phyloP scores from a whole-genome alignment of 2,797 vertebrate genomes.

The Onychomys torridus region DNA sequence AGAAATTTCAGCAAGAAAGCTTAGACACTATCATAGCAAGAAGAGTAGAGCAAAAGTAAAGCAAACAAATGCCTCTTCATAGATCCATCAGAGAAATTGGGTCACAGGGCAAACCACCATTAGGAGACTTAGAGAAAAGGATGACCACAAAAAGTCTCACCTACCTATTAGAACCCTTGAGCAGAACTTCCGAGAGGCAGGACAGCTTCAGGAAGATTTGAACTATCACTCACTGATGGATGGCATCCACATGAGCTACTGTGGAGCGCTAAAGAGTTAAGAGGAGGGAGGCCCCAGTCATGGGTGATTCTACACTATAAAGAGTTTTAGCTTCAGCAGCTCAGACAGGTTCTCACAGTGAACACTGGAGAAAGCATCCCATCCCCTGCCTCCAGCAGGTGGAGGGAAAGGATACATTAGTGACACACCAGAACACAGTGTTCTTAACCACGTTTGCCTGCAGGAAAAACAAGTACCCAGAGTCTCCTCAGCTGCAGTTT shows the following conservation, averaged over 20 bases:
- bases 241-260: background rate
- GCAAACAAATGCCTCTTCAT: background rate
- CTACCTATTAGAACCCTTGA: background rate
- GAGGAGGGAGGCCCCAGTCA: background rate
- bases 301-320: too few relatives aligned
- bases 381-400: background rate
- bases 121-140: background rate
- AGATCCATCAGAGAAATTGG: background rate
- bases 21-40: background rate
- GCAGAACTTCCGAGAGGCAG: background rate
- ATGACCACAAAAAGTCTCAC: background rate
- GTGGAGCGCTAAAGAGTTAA: background rate
- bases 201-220: background rate
- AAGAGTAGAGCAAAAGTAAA: background rate
- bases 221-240: too few relatives aligned
- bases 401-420: background rate
- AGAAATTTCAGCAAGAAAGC: background rate
- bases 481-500: background rate
- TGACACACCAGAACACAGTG: background rate
- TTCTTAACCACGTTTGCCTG: background rate
- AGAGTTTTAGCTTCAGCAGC: background rate
- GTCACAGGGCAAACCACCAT: background rate
- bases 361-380: background rate
- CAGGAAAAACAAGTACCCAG: background rate
- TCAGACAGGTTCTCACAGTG: background rate